Evolutionary conservation across 1,140 invertebrate species (phyloP).

Genomic region (Elysia chlorotica): DNA sequence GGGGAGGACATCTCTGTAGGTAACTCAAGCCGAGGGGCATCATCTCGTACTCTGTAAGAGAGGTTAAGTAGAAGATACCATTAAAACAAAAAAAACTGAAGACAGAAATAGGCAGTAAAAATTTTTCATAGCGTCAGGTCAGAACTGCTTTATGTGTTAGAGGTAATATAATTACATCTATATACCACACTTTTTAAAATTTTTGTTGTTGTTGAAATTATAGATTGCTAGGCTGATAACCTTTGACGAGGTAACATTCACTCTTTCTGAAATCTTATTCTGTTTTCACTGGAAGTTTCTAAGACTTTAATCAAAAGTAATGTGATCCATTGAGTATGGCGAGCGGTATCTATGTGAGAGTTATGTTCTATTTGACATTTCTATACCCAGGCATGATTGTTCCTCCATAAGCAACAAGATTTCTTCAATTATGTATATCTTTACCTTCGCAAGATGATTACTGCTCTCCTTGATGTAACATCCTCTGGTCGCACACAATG

Average conservation of each 20-base stretch:
- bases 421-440: neutral
- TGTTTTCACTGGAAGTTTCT: no score
- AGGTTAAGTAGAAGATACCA: no score
- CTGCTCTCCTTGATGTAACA: constrained; percentile 64
- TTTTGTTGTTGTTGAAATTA: neutral
- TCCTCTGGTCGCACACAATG: constrained; percentile 68
- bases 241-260: no score
- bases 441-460: constrained; percentile 66
- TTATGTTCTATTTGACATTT: neutral
- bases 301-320: neutral
- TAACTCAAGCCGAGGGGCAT: constrained; percentile 46
- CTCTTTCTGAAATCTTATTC: no score
- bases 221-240: neutral
- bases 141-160: neutral
- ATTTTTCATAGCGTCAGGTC: neutral
- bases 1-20: constrained; percentile 3
- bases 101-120: neutral
- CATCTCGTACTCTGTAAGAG: constrained; percentile 42
- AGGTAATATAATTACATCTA: neutral
- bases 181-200: neutral
- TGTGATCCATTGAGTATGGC: neutral
- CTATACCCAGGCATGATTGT: neutral
- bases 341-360: neutral
- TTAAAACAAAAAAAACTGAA: neutral
- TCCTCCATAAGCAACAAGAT: neutral